Percentiles rank a stretch among this genome's conserved stretches.
phyloP scores from a whole-genome alignment of 2,888 invertebrate species.

The Julus scandinavius region DNA sequence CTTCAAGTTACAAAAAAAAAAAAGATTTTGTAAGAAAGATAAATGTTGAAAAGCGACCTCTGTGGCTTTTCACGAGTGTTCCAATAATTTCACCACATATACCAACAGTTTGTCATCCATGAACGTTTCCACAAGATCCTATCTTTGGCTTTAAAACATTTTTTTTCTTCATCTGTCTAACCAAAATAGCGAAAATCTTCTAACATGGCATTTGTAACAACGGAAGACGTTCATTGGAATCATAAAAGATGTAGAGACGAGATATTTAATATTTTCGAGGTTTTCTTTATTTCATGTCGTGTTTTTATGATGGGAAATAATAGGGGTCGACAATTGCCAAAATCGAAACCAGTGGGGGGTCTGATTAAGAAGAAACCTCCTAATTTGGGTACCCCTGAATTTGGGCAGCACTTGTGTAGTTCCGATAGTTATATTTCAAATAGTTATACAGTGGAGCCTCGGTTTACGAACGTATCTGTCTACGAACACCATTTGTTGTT shows the following conservation, averaged over 20 bases:
- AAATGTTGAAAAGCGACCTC: slow-evolving; percentile 39
- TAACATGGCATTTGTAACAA: neutral
- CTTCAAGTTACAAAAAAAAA: neutral
- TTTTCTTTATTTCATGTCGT: neutral
- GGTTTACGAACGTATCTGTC: no score
- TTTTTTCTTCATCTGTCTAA: neutral
- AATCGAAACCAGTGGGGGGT: neutral
- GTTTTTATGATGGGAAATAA: slow-evolving; percentile 27
- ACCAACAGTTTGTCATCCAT: slow-evolving; percentile 2
- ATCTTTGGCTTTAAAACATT: neutral
- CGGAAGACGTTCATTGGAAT: neutral
- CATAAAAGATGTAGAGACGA: neutral
- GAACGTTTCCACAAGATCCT: neutral
- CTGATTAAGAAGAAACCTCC: neutral
- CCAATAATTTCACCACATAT: neutral
- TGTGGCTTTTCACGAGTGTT: neutral
- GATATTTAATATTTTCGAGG: slow-evolving; percentile 3
- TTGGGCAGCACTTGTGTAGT: no score
- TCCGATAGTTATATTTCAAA: no score
- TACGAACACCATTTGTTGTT: no score
- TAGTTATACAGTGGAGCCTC: no score
- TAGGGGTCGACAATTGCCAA: neutral
- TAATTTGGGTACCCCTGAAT: neutral
- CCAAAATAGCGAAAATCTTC: neutral
- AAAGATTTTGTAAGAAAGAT: neutral